phyloP scores from a whole-genome alignment of 2,113 vertebrate genomes.

The Macrotis lagotis region DNA sequence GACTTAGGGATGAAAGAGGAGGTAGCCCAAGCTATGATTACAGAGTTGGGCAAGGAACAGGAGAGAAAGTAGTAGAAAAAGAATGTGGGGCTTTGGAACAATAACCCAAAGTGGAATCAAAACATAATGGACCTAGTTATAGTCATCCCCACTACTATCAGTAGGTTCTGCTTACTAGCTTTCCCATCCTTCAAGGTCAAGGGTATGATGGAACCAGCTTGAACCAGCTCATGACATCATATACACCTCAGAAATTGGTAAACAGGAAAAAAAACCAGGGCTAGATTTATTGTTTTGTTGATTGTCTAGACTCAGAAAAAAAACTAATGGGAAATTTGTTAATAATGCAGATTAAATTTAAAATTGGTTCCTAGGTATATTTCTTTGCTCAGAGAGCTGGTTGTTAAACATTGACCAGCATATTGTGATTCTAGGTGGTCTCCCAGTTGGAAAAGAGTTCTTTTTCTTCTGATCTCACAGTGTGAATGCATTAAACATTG shows the following conservation, averaged over 20 bases:
- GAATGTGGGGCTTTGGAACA: background rate
- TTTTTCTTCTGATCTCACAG: background rate
- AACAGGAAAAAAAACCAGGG: background rate
- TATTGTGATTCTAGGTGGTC: background rate
- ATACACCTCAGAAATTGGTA: background rate
- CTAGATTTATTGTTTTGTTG: background rate
- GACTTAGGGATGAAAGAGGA: background rate
- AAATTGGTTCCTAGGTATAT: background rate
- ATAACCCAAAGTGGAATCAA: background rate
- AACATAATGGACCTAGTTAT: background rate
- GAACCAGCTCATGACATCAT: background rate
- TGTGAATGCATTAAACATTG: no score
- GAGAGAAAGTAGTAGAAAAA: background rate
- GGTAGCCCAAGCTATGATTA: background rate
- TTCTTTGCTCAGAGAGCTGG: background rate
- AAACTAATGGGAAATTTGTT: background rate
- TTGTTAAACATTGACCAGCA: background rate
- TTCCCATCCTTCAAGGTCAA: background rate
- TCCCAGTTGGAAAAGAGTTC: background rate
- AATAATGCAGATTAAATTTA: no score
- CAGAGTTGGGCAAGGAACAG: background rate
- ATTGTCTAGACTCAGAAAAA: background rate
- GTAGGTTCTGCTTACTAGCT: background rate
- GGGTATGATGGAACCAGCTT: background rate
- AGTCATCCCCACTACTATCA: background rate